Percentiles rank a stretch among this genome's conserved stretches.
phyloP scores from a whole-genome alignment of 2,888 invertebrate genomes.

The Anticlea derivata region DNA sequence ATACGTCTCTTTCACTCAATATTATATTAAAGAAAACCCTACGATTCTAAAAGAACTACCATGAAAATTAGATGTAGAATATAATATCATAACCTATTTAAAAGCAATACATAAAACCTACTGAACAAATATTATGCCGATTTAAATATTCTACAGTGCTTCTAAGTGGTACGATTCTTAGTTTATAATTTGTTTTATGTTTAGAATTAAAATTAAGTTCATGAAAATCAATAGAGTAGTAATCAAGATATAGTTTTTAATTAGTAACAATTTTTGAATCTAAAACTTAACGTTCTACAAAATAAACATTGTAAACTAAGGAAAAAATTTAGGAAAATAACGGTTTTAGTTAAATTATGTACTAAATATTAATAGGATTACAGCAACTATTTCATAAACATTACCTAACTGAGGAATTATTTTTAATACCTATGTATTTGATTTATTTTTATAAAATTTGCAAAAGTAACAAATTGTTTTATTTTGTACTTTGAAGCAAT shows the following conservation, averaged over 20 bases:
- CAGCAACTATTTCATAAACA: conserved; percentile 78
- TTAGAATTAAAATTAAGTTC: conserved; percentile 47
- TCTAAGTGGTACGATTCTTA: conserved; percentile 55
- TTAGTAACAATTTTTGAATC: conserved; percentile 75
- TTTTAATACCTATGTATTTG: conserved; percentile 73
- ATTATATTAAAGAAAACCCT: conserved; percentile 64
- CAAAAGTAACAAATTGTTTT: conserved; percentile 88
- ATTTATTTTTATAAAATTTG: conserved; percentile 86
- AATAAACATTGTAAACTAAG: conserved; percentile 52
- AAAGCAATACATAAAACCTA: conserved; percentile 64
- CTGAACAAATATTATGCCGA: conserved; percentile 66
- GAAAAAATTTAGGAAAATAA: conserved; percentile 54
- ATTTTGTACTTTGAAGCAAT: conserved; percentile 88
- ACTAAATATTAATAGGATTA: conserved; percentile 58
- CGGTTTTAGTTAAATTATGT: conserved; percentile 49
- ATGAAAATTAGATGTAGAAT: conserved; percentile 56
- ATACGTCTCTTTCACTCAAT: conserved; percentile 69
- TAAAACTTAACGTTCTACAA: conserved; percentile 68
- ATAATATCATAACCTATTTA: conserved; percentile 54
- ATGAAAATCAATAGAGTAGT: conserved; percentile 51
- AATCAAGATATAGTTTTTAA: conserved; percentile 66
- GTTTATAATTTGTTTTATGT: conserved; percentile 60
- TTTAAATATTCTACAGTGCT: conserved; percentile 54
- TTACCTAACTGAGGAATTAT: conserved; percentile 70
- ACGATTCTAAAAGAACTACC: conserved; percentile 67